A percentile compares a stretch with the other conserved stretches of the same genome.
phyloP scores from a whole-genome alignment of 2,113 vertebrate genomes.

The Anseranas semipalmata region DNA sequence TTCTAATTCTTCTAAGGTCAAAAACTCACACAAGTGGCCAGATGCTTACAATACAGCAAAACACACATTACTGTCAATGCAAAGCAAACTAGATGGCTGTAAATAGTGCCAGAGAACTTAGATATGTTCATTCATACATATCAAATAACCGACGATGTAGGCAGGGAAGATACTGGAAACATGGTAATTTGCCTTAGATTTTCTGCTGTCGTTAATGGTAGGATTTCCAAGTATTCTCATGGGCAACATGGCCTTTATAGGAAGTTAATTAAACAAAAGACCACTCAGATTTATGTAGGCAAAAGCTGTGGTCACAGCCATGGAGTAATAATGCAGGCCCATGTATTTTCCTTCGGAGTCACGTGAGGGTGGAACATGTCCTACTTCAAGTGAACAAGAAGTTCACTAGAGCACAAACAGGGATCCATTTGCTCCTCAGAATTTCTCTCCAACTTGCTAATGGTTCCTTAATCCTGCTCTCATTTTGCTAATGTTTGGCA shows the following conservation, averaged over 20 bases:
- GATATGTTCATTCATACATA: not conserved
- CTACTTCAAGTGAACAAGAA: accelerated
- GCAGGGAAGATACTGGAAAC: not conserved
- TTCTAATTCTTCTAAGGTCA: not conserved
- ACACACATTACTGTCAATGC: accelerated
- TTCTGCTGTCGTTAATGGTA: not conserved
- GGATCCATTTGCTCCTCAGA: not conserved
- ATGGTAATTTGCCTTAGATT: not conserved
- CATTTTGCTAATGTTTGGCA: not conserved
- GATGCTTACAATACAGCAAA: not conserved
- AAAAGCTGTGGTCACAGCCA: not conserved
- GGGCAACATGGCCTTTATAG: not conserved
- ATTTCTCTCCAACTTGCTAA: not conserved
- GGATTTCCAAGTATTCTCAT: not conserved
- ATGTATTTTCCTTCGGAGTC: not conserved
- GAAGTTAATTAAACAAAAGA: not conserved
- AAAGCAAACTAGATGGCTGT: not conserved
- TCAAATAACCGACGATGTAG: accelerated
- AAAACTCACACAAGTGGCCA: not conserved
- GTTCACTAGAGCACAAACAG: not conserved
- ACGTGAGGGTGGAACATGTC: accelerated
- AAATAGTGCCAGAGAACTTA: not conserved
- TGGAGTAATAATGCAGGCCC: not conserved
- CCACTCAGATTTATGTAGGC: not conserved
- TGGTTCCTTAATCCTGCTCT: not conserved